A percentile compares a stretch with the other conserved stretches of the same genome.
phyloP scores from a whole-genome alignment of 2,113 vertebrate genomes.

The Macaca mulatta region DNA sequence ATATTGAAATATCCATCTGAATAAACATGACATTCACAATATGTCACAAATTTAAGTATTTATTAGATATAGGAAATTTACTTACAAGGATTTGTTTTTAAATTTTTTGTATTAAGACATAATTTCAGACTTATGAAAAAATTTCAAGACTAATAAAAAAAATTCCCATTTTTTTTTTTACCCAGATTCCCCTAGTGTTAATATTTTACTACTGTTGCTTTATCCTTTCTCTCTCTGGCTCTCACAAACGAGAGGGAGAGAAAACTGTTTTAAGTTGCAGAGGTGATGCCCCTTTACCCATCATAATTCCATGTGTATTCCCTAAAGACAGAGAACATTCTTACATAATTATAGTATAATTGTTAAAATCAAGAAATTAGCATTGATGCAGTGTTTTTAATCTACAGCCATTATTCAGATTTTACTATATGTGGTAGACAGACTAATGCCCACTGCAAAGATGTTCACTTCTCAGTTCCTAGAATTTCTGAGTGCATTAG shows the following conservation, averaged over 20 bases:
- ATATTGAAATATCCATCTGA: neutral
- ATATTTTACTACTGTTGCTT: neutral
- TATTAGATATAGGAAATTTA: neutral
- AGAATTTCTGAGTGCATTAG: neutral
- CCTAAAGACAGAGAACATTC: neutral
- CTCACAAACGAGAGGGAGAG: neutral
- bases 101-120: neutral
- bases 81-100: neutral
- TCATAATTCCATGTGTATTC: neutral
- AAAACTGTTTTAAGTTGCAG: neutral
- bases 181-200: neutral
- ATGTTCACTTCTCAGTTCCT: neutral
- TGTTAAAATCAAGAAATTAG: neutral
- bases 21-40: neutral
- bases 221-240: neutral
- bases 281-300: neutral
- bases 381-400: neutral
- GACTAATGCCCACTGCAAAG: neutral
- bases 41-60: neutral
- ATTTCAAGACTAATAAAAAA: neutral
- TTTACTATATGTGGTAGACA: neutral
- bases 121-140: neutral
- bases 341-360: neutral
- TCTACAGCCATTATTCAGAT: neutral
- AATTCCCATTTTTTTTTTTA: neutral